These are phyloP conservation scores for Drosophila athabasca DNA, from an alignment of 1,140 invertebrate genomes.

Conservation along the genomic window DNA sequence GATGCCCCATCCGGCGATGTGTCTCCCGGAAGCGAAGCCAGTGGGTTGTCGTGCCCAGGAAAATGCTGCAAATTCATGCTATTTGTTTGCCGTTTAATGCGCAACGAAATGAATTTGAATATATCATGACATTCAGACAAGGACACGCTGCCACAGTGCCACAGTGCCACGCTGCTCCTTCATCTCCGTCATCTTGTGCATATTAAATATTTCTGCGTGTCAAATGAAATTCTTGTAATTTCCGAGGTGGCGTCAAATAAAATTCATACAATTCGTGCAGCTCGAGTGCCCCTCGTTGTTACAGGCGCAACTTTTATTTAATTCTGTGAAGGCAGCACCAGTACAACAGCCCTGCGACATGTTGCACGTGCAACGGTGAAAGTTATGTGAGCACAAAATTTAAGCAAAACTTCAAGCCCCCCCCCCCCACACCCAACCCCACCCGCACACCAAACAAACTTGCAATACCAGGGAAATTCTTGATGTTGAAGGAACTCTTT, in stretches of 20 bases:
- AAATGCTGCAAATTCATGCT: constrained; percentile 64
- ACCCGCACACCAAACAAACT: background rate
- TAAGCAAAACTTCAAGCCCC: background rate
- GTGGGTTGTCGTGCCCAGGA: constrained; percentile 17
- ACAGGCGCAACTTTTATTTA: constrained; percentile 11
- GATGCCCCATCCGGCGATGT: background rate
- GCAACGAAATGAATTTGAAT: constrained; percentile 69
- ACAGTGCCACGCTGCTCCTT: background rate
- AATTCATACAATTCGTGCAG: constrained; percentile 68
- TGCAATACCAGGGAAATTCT: background rate
- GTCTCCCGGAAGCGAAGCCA: constrained; percentile 14
- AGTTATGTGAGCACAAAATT: constrained; percentile 27
- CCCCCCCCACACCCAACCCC: too few species aligned
- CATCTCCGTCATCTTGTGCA: constrained; percentile 21
- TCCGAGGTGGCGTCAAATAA: constrained; percentile 65
- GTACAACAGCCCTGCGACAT: constrained; percentile 27
- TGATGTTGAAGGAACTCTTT: constrained; percentile 16
- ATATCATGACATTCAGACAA: constrained; percentile 64
- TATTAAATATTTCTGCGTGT: constrained; percentile 78
- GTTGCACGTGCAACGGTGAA: constrained; percentile 44
- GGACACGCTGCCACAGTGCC: constrained; percentile 18
- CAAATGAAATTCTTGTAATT: constrained; percentile 74
- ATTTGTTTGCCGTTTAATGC: constrained; percentile 67
- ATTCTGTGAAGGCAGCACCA: constrained; percentile 33
- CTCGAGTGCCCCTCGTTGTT: constrained; percentile 3